Base-by-base conservation (phyloP, 1,140 invertebrate species). In the Glossosoma conforme region DNA sequence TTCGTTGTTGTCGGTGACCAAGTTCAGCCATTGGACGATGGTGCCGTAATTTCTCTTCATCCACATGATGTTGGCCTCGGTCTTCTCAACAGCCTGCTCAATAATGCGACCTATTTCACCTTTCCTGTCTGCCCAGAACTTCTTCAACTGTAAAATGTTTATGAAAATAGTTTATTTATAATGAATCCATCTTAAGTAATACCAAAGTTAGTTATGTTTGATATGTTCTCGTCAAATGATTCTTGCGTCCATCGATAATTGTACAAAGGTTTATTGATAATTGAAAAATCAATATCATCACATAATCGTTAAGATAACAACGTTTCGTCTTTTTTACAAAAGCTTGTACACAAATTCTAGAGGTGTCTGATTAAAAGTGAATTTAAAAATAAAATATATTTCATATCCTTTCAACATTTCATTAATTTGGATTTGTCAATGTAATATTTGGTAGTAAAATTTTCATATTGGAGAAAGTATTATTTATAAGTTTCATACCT, bases 31-130 rank as follows among this genome's bases (percentile, higher is more conserved):
- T 11, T 80, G 67, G 1, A 81, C 74, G 28, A 94, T 89, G 0
- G 74, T 73, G 13, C 78, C 68, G 58, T 85, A 86, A 69, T 92
- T 87, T 40, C 69, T 75, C 15, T 84, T 70, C 75, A 88, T 83
- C 90, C 90, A 94, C 41, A 81, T 75, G 0, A 91, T 81, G 61
- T 93, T 93, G 2, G 85, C 81, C 60, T 84, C 77, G 0, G 83
- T 83, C 33, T 86, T 79, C 61, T 93, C 89, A 2, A 91, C 70
- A 0, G 85, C 80, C 68, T 93, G 89, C 49, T 85, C 77, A 0
- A 89, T 79, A 1, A 85, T 81, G 43, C 89, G 68, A 1, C 83
- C 83, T 3, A 89, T 70, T 24, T 85, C 80, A 17, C 73, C 72
- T 32, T 70, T 67, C 17, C 78, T 75, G 25, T 79, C 75, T 0